Conservation (phyloP, 2,888 invertebrate species). For the Xanthorhoe designata region DNA sequence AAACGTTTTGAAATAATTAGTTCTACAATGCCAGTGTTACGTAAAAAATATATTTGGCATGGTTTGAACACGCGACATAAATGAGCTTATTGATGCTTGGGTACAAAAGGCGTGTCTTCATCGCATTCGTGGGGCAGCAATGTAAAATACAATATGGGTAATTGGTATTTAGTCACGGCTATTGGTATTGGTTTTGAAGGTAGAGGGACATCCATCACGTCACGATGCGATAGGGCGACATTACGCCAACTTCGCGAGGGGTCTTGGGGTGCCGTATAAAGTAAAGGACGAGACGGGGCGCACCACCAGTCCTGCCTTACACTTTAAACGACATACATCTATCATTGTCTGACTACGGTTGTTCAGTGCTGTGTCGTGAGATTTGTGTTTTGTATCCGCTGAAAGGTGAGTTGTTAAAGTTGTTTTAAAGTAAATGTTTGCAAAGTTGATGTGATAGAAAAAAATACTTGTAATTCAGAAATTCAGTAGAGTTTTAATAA, state of each 20-base stretch:
- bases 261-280: constrained; percentile 73
- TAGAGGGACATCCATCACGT: constrained; percentile 57
- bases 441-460: neutral
- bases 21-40: constrained; percentile 62
- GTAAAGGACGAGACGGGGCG: constrained; percentile 63
- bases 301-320: constrained; percentile 69
- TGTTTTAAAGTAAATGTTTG: neutral
- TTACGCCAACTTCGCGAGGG: constrained; percentile 69
- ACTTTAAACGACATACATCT: constrained; percentile 56
- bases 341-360: constrained; percentile 63
- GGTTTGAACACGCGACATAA: constrained; percentile 56
- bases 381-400: constrained; percentile 59
- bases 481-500: too few species aligned
- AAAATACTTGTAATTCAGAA: neutral
- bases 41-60: constrained; percentile 57
- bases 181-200: constrained; percentile 54
- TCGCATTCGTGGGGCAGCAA: constrained; percentile 45
- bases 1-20: constrained; percentile 71
- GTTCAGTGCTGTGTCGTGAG: constrained; percentile 69
- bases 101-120: constrained; percentile 34
- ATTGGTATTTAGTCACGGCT: constrained; percentile 59
- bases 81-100: constrained; percentile 48
- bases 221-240: constrained; percentile 70
- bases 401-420: constrained; percentile 63
- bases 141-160: constrained; percentile 42